Conservation (phyloP, 2,888 invertebrate genomes). For the Drosophila atroscutellata region DNA sequence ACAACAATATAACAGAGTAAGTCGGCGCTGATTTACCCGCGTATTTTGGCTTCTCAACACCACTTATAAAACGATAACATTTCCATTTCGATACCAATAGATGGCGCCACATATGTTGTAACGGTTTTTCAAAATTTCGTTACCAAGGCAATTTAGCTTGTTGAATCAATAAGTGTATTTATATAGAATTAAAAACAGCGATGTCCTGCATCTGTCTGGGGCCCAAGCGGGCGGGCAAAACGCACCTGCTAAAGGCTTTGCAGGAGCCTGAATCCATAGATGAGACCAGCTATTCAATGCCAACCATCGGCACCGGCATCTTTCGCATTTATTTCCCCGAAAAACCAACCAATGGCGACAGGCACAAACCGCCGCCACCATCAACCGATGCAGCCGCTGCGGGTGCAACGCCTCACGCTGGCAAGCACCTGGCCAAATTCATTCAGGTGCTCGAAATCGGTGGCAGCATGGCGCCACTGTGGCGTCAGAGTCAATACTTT, state of each 20-base stretch:
- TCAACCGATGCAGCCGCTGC: conserved; percentile 29
- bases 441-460: conserved; percentile 90
- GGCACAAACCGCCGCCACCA: conserved; percentile 37
- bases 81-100: conserved; percentile 4
- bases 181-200: background rate
- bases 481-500: conserved; percentile 89
- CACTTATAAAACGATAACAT: background rate
- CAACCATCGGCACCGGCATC: conserved; percentile 92
- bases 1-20: background rate
- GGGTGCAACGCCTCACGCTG: conserved; percentile 50
- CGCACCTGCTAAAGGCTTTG: conserved; percentile 90
- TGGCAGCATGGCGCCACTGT: conserved; percentile 92
- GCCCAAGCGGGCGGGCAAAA: conserved; percentile 92
- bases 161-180: conserved; percentile 49
- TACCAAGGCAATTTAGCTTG: conserved; percentile 38
- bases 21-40: background rate
- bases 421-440: conserved; percentile 84
- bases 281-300: conserved; percentile 91
- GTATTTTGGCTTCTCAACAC: conserved; percentile 12
- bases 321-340: conserved; percentile 87
- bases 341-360: conserved; percentile 54
- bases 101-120: conserved; percentile 12
- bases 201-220: conserved; percentile 89
- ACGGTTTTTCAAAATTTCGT: conserved; percentile 32
- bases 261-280: conserved; percentile 90